Base-by-base conservation (phyloP, 2,888 invertebrate genomes). In the Pilophorus perplexus region DNA sequence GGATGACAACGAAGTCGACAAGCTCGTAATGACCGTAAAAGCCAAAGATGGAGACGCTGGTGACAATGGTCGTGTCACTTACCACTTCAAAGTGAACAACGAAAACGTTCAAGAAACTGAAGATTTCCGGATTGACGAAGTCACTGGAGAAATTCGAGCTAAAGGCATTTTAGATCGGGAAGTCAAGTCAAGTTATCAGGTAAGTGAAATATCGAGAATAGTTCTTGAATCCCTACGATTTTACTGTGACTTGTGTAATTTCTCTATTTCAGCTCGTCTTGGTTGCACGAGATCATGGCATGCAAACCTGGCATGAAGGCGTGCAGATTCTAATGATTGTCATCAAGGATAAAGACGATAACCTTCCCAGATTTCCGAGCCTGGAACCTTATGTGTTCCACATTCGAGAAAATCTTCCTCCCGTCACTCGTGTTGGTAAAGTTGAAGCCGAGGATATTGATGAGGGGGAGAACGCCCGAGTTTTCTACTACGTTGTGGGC, bases 1-100 rank as follows among this genome's bases (percentile, higher is more conserved):
- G 87, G 90, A 89, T 73, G 85, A 86, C 57, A 83, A 85, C 71
- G 67, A 62, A 44, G 83, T 85, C 1, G 86, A 88, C 74, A 88
- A 87, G 75, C 78, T 90, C 2, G 84, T 94, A 68, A 85, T 92
- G 75, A 89, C 88, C 1, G 87, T 93, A 0, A 85, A 86, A 74
- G 94, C 94, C 0, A 81, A 82, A 0, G 94, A 94, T 75, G 84
- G 85, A 71, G 93, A 94, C 75, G 80, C 83, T 0, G 92, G 91
- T 1, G 88, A 89, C 71, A 93, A 91, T 76, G 93, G 93, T 0
- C 81, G 85, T 60, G 82, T 94, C 0, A 88, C 89, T 1, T 95
- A 94, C 78, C 89, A 87, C 75, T 79, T 92, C 68, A 90, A 90
- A 78, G 84, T 88, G 40, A 84, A 85, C 71, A 87, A 88, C 74